phyloP scores from a whole-genome alignment of 2,888 invertebrate genomes.

The Gisinianus flammeolus region DNA sequence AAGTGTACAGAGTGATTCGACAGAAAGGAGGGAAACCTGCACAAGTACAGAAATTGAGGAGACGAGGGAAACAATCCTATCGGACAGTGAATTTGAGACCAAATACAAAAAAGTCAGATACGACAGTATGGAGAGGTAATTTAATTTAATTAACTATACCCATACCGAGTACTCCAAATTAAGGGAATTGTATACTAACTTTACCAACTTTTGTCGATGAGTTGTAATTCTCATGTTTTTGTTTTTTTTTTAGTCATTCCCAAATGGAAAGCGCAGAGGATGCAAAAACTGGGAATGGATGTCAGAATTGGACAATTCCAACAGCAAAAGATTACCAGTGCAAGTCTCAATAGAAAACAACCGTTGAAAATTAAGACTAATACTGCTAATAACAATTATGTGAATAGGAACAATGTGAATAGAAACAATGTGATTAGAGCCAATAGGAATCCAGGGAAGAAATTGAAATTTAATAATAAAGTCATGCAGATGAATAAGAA shows the following conservation, averaged over 20 bases:
- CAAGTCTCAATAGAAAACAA: background rate
- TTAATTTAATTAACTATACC: too few species aligned
- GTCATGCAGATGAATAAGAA: slow-evolving; percentile 7
- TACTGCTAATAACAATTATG: background rate
- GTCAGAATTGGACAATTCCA: slow-evolving; percentile 20
- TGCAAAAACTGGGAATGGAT: background rate
- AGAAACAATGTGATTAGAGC: too few species aligned
- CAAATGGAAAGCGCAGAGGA: slow-evolving; percentile 21
- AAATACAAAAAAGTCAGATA: background rate
- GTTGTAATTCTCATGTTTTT: too few species aligned
- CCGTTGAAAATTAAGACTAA: too few species aligned
- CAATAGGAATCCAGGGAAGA: slow-evolving; percentile 2
- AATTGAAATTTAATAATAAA: slow-evolving; percentile 14
- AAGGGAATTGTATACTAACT: too few species aligned
- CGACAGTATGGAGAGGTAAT: background rate
- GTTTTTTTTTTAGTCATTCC: slow-evolving; percentile 33
- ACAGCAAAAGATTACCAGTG: background rate
- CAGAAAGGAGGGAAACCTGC: background rate
- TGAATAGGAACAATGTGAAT: background rate
- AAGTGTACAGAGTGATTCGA: slow-evolving; percentile 13
- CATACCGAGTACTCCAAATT: too few species aligned
- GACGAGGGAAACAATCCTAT: background rate
- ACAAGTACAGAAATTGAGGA: slow-evolving; percentile 18
- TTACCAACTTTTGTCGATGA: too few species aligned
- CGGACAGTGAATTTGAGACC: background rate